These are phyloP conservation scores for Andrena hattorfiana DNA, from an alignment of 2,888 invertebrate species.

Conservation along the genomic window DNA sequence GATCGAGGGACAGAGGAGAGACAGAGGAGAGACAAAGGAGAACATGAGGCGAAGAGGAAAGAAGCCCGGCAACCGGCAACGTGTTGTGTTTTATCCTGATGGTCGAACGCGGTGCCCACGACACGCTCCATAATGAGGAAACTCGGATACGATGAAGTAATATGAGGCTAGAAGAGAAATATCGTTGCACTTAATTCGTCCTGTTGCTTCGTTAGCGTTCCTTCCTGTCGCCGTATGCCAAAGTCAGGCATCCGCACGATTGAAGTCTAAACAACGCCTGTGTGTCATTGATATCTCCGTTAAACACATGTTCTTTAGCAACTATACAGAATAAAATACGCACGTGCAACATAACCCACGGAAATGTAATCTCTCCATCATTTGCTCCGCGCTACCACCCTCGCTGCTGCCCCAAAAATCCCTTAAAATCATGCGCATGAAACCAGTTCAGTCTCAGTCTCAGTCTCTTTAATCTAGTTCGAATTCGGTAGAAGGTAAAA, in stretches of 20 bases:
- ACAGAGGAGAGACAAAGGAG: slow-evolving; percentile 38
- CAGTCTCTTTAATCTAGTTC: not conserved
- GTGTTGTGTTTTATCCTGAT: slow-evolving; percentile 56
- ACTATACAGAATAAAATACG: not conserved
- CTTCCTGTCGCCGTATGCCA: slow-evolving; percentile 21
- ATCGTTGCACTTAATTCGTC: slow-evolving; percentile 47
- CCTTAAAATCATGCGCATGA: too few relatives aligned
- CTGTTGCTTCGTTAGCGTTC: slow-evolving; percentile 50
- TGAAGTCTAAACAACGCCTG: slow-evolving; percentile 1
- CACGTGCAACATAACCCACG: too few relatives aligned
- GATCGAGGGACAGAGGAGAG: slow-evolving; percentile 31
- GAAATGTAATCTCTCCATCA: too few relatives aligned
- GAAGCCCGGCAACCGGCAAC: slow-evolving; percentile 27
- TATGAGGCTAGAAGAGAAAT: slow-evolving; percentile 52
- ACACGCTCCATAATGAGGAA: slow-evolving; percentile 63
- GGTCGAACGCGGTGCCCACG: slow-evolving; percentile 49
- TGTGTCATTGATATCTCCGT: not conserved
- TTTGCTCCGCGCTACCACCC: too few relatives aligned
- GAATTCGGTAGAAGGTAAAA: not conserved
- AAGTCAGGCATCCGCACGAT: not conserved
- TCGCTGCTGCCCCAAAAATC: too few relatives aligned
- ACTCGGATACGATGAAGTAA: slow-evolving; percentile 58
- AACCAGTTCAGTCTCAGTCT: not conserved
- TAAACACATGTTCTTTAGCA: not conserved
- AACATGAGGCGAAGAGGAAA: slow-evolving; percentile 44